These are phyloP conservation scores for Probaryconus sp. DNA, from an alignment of 1,140 invertebrate genomes.

Conservation along the genomic window DNA sequence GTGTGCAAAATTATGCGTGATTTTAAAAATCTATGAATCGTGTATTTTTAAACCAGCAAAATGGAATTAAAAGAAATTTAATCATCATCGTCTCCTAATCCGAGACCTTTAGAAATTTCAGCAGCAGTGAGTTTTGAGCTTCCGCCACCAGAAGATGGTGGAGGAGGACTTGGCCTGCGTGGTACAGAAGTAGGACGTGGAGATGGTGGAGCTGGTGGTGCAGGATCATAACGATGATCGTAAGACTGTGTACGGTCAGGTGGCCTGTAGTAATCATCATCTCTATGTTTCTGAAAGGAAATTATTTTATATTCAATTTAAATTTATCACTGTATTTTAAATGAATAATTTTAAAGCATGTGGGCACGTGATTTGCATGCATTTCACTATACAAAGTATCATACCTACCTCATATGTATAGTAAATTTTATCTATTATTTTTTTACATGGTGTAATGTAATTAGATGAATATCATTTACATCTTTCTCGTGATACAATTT, in stretches of 20 bases:
- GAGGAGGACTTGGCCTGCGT: conserved; percentile 46
- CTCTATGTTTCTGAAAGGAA: conserved; percentile 25
- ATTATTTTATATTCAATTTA: not conserved
- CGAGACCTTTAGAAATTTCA: conserved; percentile 75
- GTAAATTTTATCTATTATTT: not conserved
- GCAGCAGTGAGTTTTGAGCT: conserved; percentile 70
- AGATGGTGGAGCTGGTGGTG: conserved; percentile 7
- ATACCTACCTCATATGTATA: too few species aligned
- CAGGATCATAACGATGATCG: conserved; percentile 36
- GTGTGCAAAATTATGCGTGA: conserved; percentile 17
- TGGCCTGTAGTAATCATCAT: conserved; percentile 11
- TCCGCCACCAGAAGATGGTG: conserved; percentile 58
- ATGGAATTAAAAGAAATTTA: conserved; percentile 36
- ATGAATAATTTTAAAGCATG: too few species aligned
- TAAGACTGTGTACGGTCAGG: conserved; percentile 23
- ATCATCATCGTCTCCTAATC: conserved; percentile 69
- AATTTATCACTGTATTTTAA: too few species aligned
- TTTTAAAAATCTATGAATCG: conserved; percentile 11
- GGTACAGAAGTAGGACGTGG: conserved; percentile 29
- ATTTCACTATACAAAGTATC: too few species aligned
- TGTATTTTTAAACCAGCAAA: conserved; percentile 16
- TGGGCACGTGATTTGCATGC: too few species aligned
- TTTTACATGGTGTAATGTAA: too few species aligned
- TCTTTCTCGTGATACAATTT: too few species aligned
- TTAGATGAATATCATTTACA: too few species aligned